Evolutionary conservation across 2,113 vertebrate genomes (phyloP), one percentile per base, ranked within the genome.

Genomic region (Oreotrochilus melanogaster): DNA sequence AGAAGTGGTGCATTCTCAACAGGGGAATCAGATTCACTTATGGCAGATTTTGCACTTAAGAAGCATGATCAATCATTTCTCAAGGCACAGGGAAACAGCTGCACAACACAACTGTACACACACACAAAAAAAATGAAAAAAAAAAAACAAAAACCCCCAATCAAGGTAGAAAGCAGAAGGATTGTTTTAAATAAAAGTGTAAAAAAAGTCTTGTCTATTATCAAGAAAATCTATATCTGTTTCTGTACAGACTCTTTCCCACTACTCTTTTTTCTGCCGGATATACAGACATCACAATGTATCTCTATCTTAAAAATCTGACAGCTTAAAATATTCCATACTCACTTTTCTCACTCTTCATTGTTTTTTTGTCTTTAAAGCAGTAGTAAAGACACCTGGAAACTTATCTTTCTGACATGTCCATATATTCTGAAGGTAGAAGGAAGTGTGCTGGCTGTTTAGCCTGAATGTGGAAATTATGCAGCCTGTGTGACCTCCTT

Each of bases 1-100:
- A 76, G 75, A 78, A 95, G 35, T 58, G 8, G 37, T 67, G 21
- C 15, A 30, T 83, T 93, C 37, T 92, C 1, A 2, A 31, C 6
- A 60, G 25, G 2, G 21, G 43, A 89, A 79, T 75, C 30, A 80
- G 65, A 88, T 70, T 67, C 6, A 35, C 12, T 71, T 76, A 28
- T 47, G 21, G 23, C 18, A 86, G 37, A 51, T 73, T 84, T 94
- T 94, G 28, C 25, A 21, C 7, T n/a, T 84, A 18, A 66, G 30
- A 57, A 22, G 33, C 60, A 62, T 64, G n/a, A 90, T 94, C 89
- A 92, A 74, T 95, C 88, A 88, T 66, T 81, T 82, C n/a, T 87
- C 39, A 90, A 95, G 73, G 25, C 22, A 53, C 60, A 14, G 42
- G 30, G n/a, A 78, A 92, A 37, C 13, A 37, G 9, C 18, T 69